phyloP scores from a whole-genome alignment of 2,113 vertebrate genomes.

The Oncorhynchus gorbuscha region DNA sequence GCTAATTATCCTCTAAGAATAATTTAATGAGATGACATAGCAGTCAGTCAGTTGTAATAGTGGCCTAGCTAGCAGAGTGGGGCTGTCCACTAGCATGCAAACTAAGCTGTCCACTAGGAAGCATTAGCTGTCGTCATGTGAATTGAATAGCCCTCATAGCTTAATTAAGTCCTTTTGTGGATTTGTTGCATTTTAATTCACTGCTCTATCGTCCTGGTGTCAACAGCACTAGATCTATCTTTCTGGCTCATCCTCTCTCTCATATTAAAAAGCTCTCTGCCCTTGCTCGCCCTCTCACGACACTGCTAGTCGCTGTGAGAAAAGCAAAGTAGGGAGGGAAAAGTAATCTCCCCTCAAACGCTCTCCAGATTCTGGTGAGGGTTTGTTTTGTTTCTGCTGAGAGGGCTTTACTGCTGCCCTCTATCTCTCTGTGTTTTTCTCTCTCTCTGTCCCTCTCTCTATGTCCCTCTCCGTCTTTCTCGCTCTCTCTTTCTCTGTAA shows the following conservation, averaged over 20 bases:
- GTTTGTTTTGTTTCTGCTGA: neutral
- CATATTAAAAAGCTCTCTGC: neutral
- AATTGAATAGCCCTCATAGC: constrained; percentile 42
- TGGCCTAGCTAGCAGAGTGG: constrained; percentile 9
- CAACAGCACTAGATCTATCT: too few species aligned
- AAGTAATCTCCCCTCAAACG: neutral
- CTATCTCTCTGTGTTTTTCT: neutral
- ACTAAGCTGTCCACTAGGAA: constrained; percentile 45
- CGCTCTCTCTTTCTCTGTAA: neutral
- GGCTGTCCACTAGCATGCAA: constrained; percentile 44
- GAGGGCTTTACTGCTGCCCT: neutral
- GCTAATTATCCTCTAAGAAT: neutral
- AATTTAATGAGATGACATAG: constrained; percentile 17
- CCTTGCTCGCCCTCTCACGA: neutral
- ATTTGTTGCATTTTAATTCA: constrained; percentile 30
- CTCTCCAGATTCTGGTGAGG: neutral
- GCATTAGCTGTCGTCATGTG: constrained; percentile 45
- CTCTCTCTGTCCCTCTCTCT: neutral
- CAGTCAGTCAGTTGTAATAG: constrained; percentile 32
- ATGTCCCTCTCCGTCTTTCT: too few species aligned
- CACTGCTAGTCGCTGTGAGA: neutral
- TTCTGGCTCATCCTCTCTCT: too few species aligned
- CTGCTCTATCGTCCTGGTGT: constrained; percentile 15
- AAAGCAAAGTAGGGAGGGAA: neutral
- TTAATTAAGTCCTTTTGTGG: constrained; percentile 49